These are phyloP conservation scores for Apaloderma vittatum DNA, from an alignment of 2,113 vertebrate genomes.

Conservation along the genomic window DNA sequence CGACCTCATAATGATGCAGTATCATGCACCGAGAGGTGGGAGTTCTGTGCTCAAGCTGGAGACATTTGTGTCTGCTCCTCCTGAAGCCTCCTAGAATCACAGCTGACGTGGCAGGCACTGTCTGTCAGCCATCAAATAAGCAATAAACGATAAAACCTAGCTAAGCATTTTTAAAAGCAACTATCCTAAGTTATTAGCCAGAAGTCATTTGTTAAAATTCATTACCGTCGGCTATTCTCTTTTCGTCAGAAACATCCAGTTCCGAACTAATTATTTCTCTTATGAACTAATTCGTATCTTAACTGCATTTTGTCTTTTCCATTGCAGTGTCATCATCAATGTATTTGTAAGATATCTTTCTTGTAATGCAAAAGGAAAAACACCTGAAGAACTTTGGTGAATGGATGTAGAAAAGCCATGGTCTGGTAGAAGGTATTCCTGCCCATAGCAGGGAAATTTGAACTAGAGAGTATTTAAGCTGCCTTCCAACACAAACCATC, in stretches of 20 bases:
- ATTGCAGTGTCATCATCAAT: neutral
- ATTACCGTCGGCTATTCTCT: neutral
- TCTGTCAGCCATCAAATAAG: neutral
- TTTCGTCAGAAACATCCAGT: neutral
- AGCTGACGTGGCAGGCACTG: neutral
- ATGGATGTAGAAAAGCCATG: neutral
- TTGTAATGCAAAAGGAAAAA: neutral
- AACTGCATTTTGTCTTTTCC: neutral
- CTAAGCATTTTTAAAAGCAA: slow-evolving; percentile 4
- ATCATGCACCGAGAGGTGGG: too few relatives aligned
- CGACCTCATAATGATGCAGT: neutral
- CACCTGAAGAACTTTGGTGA: neutral
- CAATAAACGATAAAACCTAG: neutral
- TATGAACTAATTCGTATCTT: neutral
- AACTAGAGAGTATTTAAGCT: neutral
- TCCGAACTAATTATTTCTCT: slow-evolving; percentile 10
- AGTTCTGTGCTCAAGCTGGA: neutral
- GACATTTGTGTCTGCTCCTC: neutral
- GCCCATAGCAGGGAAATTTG: too few relatives aligned
- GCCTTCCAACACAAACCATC: neutral
- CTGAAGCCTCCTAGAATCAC: neutral
- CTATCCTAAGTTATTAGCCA: neutral
- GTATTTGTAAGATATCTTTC: neutral
- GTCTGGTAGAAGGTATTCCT: neutral
- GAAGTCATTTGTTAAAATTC: neutral